Evolutionary conservation across 2,888 invertebrate genomes (phyloP).

Genomic region (Leptinotarsa rubiginosa): DNA sequence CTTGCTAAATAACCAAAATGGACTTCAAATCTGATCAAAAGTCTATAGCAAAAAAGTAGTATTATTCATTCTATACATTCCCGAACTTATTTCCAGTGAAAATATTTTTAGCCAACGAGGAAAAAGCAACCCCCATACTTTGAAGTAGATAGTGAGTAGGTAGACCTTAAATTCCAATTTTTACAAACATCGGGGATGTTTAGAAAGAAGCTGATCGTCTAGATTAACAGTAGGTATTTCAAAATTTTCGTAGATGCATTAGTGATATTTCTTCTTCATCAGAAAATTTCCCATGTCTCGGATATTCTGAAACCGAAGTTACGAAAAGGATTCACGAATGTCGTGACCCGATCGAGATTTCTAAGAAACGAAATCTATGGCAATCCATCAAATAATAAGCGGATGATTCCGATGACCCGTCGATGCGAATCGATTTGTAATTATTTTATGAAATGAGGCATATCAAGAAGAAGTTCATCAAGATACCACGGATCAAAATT

Average conservation of each 20-base stretch:
- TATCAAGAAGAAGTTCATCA: not conserved
- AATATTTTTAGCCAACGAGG: too few species aligned
- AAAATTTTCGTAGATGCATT: not conserved
- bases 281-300: conserved; percentile 14
- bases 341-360: conserved; percentile 20
- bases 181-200: too few species aligned
- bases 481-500: not conserved
- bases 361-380: conserved; percentile 2
- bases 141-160: too few species aligned
- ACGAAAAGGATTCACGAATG: conserved; percentile 3
- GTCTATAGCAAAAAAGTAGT: too few species aligned
- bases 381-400: conserved; percentile 17
- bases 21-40: too few species aligned
- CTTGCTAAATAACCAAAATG: too few species aligned
- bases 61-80: too few species aligned
- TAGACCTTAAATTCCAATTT: too few species aligned
- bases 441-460: conserved; percentile 6
- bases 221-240: too few species aligned
- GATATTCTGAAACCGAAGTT: conserved; percentile 5
- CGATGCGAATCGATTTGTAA: conserved; percentile 3
- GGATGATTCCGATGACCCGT: conserved; percentile 4
- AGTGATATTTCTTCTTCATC: not conserved
- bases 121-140: too few species aligned
- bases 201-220: too few species aligned
- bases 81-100: too few species aligned